Evolutionary conservation across 2,797 vertebrate species (phyloP).

Genomic region (Nyctalus aviator): DNA sequence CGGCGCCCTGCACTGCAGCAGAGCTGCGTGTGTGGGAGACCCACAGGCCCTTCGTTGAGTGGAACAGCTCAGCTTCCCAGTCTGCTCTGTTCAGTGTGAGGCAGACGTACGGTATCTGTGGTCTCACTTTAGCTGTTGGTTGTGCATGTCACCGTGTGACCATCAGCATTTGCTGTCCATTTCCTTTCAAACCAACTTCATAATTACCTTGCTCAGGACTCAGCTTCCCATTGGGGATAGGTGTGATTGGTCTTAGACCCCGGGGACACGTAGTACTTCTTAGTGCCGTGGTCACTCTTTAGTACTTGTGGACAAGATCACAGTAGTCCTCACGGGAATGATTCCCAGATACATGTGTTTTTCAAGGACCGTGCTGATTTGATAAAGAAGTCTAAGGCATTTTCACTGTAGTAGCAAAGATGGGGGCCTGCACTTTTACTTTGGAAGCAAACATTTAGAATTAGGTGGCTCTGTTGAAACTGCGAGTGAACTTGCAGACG

Average conservation of each 20-base stretch:
- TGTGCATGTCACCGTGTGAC: neutral
- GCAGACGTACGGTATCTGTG: neutral
- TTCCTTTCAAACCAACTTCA: neutral
- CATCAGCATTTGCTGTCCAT: no score
- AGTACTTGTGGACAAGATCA: neutral
- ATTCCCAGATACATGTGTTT: neutral
- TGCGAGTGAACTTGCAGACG: neutral
- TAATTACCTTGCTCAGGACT: neutral
- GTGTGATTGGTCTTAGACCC: neutral
- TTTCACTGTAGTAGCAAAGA: rapidly evolving
- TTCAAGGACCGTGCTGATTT: neutral
- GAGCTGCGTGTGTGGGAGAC: no score
- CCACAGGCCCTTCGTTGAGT: rapidly evolving
- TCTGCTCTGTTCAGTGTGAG: neutral
- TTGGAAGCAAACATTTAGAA: neutral
- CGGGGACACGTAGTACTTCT: rapidly evolving
- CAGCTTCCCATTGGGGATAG: rapidly evolving
- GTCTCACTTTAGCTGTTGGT: neutral
- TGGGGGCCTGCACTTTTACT: neutral
- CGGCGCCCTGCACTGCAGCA: neutral
- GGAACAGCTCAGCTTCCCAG: neutral
- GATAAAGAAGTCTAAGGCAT: neutral
- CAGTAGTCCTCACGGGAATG: neutral
- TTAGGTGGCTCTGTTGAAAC: neutral
- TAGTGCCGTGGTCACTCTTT: neutral